Conservation (phyloP, 2,113 vertebrate species). For the Tupaia tana region DNA sequence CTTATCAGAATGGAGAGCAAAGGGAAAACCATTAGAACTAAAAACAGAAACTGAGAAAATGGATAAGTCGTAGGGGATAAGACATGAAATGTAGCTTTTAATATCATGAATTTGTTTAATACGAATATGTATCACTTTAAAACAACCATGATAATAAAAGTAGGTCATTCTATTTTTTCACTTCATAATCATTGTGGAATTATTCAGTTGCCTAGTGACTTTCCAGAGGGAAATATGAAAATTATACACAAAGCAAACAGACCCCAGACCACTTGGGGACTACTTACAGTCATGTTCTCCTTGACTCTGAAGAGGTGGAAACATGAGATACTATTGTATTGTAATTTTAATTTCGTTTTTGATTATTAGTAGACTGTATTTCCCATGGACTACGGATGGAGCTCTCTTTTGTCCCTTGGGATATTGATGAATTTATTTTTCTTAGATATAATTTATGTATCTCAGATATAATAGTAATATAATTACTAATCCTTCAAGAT, state of each 20-base stretch:
- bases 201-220: background rate
- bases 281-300: background rate
- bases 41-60: background rate
- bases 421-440: background rate
- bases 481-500: slow-evolving; percentile 25
- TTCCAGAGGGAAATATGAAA: background rate
- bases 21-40: background rate
- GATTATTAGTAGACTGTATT: background rate
- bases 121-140: background rate
- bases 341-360: background rate
- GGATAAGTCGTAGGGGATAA: background rate
- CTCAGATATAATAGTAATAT: background rate
- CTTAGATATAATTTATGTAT: slow-evolving; percentile 1
- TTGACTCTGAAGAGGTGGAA: background rate
- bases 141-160: background rate
- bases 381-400: background rate
- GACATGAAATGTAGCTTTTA: background rate
- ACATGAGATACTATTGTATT: background rate
- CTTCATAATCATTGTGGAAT: background rate
- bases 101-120: background rate
- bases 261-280: background rate
- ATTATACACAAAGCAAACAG: background rate
- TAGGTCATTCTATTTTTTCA: background rate
- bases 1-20: background rate
- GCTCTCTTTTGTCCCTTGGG: background rate